These are phyloP conservation scores for Borostomias antarcticus DNA, from an alignment of 2,797 vertebrate genomes.

Conservation along the genomic window DNA sequence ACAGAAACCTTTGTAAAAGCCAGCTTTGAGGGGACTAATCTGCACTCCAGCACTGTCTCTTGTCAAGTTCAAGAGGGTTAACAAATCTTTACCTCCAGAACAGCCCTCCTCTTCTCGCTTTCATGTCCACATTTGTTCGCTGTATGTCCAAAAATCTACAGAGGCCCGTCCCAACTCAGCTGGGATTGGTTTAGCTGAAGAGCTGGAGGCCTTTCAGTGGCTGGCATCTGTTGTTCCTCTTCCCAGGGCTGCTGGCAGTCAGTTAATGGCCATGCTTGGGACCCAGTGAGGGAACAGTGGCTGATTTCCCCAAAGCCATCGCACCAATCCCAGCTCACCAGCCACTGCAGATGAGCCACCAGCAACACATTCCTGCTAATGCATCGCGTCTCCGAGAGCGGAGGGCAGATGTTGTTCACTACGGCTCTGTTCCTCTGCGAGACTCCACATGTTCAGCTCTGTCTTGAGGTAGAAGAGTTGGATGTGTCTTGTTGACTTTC, in stretches of 20 bases:
- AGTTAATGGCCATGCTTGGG: conserved; percentile 81
- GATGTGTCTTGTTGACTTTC: too few species aligned
- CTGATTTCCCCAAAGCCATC: conserved; percentile 80
- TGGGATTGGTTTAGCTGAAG: conserved; percentile 81
- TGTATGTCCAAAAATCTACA: conserved; percentile 82
- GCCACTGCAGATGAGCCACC: conserved; percentile 80
- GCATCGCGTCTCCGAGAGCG: conserved; percentile 78
- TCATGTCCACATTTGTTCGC: conserved; percentile 82
- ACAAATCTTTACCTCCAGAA: conserved; percentile 82
- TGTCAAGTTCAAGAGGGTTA: conserved; percentile 82
- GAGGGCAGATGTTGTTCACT: conserved; percentile 77
- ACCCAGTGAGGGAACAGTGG: conserved; percentile 79
- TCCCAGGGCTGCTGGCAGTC: conserved; percentile 82
- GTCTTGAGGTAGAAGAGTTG: too few species aligned
- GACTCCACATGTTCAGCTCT: conserved; percentile 63
- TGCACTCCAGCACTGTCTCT: conserved; percentile 75
- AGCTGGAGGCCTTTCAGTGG: conserved; percentile 81
- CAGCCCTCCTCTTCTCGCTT: conserved; percentile 79
- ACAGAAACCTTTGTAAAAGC: conserved; percentile 72
- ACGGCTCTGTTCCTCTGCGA: conserved; percentile 60
- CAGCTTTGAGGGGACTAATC: conserved; percentile 78
- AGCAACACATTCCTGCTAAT: conserved; percentile 79
- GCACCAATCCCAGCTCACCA: conserved; percentile 79
- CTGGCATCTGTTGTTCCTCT: conserved; percentile 81
- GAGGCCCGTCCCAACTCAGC: conserved; percentile 78